These are phyloP conservation scores for Sinella curviseta DNA, from an alignment of 1,140 invertebrate species.

Conservation along the genomic window DNA sequence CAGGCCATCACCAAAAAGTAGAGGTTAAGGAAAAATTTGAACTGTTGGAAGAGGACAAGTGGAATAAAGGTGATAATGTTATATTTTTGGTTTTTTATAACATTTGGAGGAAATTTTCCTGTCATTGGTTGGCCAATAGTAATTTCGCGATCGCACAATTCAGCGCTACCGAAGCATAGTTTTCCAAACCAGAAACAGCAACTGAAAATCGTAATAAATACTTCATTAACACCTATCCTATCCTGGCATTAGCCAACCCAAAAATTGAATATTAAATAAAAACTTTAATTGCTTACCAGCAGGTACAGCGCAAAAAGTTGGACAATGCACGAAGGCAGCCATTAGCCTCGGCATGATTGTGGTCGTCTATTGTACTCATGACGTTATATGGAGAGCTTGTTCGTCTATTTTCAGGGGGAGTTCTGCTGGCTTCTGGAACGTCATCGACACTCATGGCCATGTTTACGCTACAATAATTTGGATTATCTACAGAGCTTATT, in stretches of 20 bases:
- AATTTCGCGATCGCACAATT: slow-evolving; percentile 58
- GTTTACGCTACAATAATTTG: slow-evolving; percentile 12
- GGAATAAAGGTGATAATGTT: slow-evolving; percentile 97
- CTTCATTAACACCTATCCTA: background rate
- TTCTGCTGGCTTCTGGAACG: background rate
- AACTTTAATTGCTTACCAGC: background rate
- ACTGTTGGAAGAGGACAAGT: slow-evolving; percentile 95
- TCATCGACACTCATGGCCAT: slow-evolving; percentile 18
- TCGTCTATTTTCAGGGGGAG: background rate
- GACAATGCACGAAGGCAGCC: background rate
- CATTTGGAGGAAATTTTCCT: slow-evolving; percentile 86
- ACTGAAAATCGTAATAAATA: slow-evolving; percentile 11
- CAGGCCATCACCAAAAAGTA: slow-evolving; percentile 98
- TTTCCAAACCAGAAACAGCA: slow-evolving; percentile 45
- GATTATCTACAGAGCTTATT: slow-evolving; percentile 17
- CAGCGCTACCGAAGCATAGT: slow-evolving; percentile 51
- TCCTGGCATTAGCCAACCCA: background rate
- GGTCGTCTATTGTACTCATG: slow-evolving; percentile 7
- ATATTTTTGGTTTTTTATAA: slow-evolving; percentile 98
- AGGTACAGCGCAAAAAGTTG: slow-evolving; percentile 5
- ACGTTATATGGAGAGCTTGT: slow-evolving; percentile 15
- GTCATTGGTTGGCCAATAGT: slow-evolving; percentile 56
- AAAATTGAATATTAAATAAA: background rate
- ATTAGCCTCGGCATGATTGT: background rate
- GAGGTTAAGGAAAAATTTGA: slow-evolving; percentile 97